Base-by-base conservation (phyloP, 2,797 vertebrate species). In the Peromyscus attwateri region DNA sequence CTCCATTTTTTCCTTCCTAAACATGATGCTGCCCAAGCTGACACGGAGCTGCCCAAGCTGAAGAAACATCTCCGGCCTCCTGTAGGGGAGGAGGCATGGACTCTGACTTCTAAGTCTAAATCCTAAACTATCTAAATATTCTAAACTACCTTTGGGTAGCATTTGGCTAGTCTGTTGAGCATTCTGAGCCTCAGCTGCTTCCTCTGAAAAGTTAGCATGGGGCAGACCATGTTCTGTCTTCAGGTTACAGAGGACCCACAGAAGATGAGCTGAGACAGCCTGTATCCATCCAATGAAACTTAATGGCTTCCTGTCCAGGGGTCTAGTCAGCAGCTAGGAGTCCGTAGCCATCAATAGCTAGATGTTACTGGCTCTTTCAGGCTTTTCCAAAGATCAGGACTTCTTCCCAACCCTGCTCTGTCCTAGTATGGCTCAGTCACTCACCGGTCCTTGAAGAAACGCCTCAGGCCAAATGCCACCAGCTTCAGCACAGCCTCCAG, bases 361-460 rank as follows among this genome's bases (percentile, higher is more conserved):
- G 70, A 25, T 27, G 27, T 68, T 43, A 62, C 4, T 76, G 43
- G 73, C 21, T 46, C 8, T 29, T 49, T 87, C n/a, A 31, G 52
- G n/a, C 31, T 84, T 29, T 23, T n/a, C 25, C 43, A 46, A 46
- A 37, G 40, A 14, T 87, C 80, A 52, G 27, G 60, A 60, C 68
- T 27, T 23, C 25, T 49, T 93, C 10, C 60, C 46, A 6, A 13
- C 14, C 71, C n/a, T 34, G 17, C 70, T 81, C 71, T 82, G 29
- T 27, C 23, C 5, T 37, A 27, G 10, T 70, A 52, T 5, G 43
- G 90, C 60, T 16, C 55, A 52, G 79, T 64, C 49, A 92, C 97
- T 98, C 98, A 99, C 99, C 99, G 99, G 98, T 99, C 99, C 98
- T 99, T 99, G 98, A 99, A 99, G 99, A 99, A 99, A 34, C 99